phyloP scores from a whole-genome alignment of 2,888 invertebrate species.

The Melipona bicolor region DNA sequence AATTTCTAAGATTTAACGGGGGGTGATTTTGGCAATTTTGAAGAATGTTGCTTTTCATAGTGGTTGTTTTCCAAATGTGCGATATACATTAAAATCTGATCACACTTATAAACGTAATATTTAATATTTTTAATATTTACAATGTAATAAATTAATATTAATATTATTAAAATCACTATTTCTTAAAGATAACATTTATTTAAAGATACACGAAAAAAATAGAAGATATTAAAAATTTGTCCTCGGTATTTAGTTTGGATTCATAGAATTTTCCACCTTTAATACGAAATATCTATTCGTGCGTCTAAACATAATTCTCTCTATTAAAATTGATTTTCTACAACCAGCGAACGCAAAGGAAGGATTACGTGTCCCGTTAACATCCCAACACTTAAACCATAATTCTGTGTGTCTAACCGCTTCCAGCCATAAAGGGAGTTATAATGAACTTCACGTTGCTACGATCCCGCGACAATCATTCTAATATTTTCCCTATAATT shows the following conservation, averaged over 20 bases:
- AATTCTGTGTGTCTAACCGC: not conserved
- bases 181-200: too few species aligned
- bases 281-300: not conserved
- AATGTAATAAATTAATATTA: too few species aligned
- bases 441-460: not conserved
- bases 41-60: too few species aligned
- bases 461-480: not conserved
- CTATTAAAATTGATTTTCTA: not conserved
- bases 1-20: not conserved
- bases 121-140: too few species aligned
- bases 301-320: not conserved
- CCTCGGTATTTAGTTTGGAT: too few species aligned
- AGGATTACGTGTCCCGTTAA: not conserved
- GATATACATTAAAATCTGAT: too few species aligned
- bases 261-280: not conserved
- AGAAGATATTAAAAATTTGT: not conserved
- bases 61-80: too few species aligned
- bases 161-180: too few species aligned
- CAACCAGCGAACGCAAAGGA: not conserved
- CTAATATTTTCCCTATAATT: not conserved
- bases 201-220: too few species aligned
- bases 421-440: not conserved
- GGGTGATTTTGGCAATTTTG: too few species aligned
- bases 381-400: not conserved
- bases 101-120: too few species aligned